A percentile compares a stretch with the other conserved stretches of the same genome.
phyloP scores from a whole-genome alignment of 1,140 invertebrate species.

The fruit fly (Drosophila melanogaster) region Release_6_plus_ISO1_MT NT_033777.3:27956501-27957000 shows the following conservation, averaged over 20 bases:
- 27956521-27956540: conserved; percentile 30
- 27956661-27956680: conserved; percentile 74
- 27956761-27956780: conserved; percentile 75
- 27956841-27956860: conserved; percentile 85
- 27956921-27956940: conserved; percentile 94
- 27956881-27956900: conserved; percentile 89
- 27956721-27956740: conserved; percentile 66
- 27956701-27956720: conserved; percentile 79
- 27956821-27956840: conserved; percentile 88
- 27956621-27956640: conserved; percentile 95
- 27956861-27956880: conserved; percentile 86
- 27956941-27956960: conserved; percentile 54
- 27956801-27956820: conserved; percentile 88
- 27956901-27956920: conserved; percentile 94
- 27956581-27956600: conserved; percentile 77
- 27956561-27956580: conserved; percentile 70
- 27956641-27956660: conserved; percentile 92
- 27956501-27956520: conserved; percentile 59
- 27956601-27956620: conserved; percentile 76
- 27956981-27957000: conserved; percentile 85
- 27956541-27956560: conserved; percentile 65
- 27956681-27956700: conserved; percentile 73
- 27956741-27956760: conserved; percentile 50
- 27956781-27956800: conserved; percentile 61
- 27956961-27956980: conserved; percentile 77